phyloP scores from a whole-genome alignment of 1,140 invertebrate genomes.

The Drosophila sp. region DNA sequence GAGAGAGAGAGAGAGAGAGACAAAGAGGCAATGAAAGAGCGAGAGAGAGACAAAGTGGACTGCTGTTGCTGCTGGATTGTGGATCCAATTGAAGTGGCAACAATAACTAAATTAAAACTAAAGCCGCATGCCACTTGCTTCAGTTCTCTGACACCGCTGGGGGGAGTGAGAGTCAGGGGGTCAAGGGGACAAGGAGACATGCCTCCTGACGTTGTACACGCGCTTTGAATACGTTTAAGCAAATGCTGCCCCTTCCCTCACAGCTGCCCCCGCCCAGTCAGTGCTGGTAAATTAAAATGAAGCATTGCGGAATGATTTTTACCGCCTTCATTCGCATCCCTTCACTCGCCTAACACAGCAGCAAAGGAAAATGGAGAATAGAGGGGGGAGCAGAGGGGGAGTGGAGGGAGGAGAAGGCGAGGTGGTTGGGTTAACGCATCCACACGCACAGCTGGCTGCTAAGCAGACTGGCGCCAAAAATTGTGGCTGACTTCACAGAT shows the following conservation, averaged over 20 bases:
- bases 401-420: neutral
- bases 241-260: slow-evolving; percentile 30
- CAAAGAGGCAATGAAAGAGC: neutral
- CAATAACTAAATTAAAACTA: slow-evolving; percentile 81
- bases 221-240: slow-evolving; percentile 80
- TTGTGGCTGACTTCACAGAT: slow-evolving; percentile 80
- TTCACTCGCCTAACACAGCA: neutral
- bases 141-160: neutral
- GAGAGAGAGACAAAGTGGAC: slow-evolving; percentile 21
- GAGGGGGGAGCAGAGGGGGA: slow-evolving; percentile 5
- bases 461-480: slow-evolving; percentile 82
- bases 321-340: slow-evolving; percentile 25
- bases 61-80: slow-evolving; percentile 28
- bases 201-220: slow-evolving; percentile 58
- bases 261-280: neutral
- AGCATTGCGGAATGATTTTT: slow-evolving; percentile 76
- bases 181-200: neutral
- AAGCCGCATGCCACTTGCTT: slow-evolving; percentile 43
- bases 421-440: slow-evolving; percentile 64
- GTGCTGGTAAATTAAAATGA: slow-evolving; percentile 64
- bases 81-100: slow-evolving; percentile 74
- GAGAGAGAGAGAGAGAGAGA: slow-evolving; percentile 11
- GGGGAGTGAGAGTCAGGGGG: neutral
- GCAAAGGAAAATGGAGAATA: slow-evolving; percentile 10
- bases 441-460: slow-evolving; percentile 74